phyloP scores from a whole-genome alignment of 1,140 invertebrate species.

The Drosophila setifemur region DNA sequence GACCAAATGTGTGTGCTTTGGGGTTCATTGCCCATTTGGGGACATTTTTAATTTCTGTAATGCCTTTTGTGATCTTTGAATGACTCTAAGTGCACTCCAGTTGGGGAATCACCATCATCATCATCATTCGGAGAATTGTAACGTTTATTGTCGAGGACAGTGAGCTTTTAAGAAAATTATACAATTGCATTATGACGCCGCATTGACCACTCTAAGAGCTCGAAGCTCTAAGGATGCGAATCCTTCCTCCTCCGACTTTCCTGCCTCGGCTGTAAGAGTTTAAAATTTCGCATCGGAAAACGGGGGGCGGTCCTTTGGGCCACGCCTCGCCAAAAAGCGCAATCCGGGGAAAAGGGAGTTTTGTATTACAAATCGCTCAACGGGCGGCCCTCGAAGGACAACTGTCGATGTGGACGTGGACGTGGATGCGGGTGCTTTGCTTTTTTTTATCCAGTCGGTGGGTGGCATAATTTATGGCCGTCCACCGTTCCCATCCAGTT shows the following conservation, averaged over 20 bases:
- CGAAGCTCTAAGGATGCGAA: not conserved
- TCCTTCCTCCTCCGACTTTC: slow-evolving; percentile 7
- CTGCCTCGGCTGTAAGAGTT: slow-evolving; percentile 51
- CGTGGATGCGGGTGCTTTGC: too few relatives aligned
- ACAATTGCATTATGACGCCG: slow-evolving; percentile 78
- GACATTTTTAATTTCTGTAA: slow-evolving; percentile 75
- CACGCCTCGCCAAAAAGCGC: slow-evolving; percentile 53
- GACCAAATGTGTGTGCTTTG: slow-evolving; percentile 42
- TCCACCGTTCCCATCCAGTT: slow-evolving; percentile 19
- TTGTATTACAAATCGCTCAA: slow-evolving; percentile 78
- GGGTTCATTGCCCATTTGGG: slow-evolving; percentile 66
- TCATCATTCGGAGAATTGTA: slow-evolving; percentile 4
- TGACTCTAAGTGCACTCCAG: slow-evolving; percentile 56
- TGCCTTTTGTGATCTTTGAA: slow-evolving; percentile 66
- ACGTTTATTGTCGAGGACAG: slow-evolving; percentile 36
- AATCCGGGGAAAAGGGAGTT: slow-evolving; percentile 35
- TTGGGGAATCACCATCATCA: slow-evolving; percentile 24
- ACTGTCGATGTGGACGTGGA: too few relatives aligned
- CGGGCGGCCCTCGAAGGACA: slow-evolving; percentile 52
- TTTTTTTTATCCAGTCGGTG: slow-evolving; percentile 52
- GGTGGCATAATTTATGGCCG: slow-evolving; percentile 78
- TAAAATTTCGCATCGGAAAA: slow-evolving; percentile 59
- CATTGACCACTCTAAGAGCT: slow-evolving; percentile 54
- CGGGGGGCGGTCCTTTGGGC: slow-evolving; percentile 19
- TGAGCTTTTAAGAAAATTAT: slow-evolving; percentile 78